Base-by-base conservation (phyloP, 2,888 invertebrate species). In the Aleiodes leptofemur region DNA sequence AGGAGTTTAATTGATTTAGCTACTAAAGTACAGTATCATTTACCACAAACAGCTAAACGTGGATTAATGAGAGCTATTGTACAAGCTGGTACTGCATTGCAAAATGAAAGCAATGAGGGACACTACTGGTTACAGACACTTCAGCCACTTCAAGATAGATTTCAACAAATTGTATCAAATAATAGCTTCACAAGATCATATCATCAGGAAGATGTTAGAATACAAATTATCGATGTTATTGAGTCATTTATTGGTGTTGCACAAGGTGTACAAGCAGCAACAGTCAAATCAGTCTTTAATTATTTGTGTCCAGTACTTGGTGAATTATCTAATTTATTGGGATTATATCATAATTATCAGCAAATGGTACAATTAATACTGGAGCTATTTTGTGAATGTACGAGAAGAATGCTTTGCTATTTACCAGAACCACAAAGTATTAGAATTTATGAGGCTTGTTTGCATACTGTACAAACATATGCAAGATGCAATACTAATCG, bases 291-390 rank as follows among this genome's bases (percentile, higher is more conserved):
- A 69, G 86, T 93, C 51, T 94, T 93, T 86, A 91, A 92, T 83
- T 91, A 94, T 87, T 87, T 94, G 11, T 90, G 91, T 64, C 93
- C 93, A 6, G 91, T 95, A 51, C 87, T 96, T 81, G 91, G 91
- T 29, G 94, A 94, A 86, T 89, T 95, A 78, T 93, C 95, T 1
- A 92, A 92, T n/a, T 91, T 96, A 64, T 88, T 96, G 74, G 94
- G 92, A 77, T 87, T 94, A 48, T 96, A 95, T 86, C 94, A 95
- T 88, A 95, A 95, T 89, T 96, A 96, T 88, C 94, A 94, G 73
- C 92, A 94, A 74, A 93, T 97, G 76, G 95, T 96, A 68, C 92
- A 95, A 83, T 91, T 95, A 13, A 93, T 96, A 57, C 90, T 96
- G 76, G 94, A 94, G 85, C 89, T 96, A 53, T 93, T 95, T 78